phyloP scores from a whole-genome alignment of 2,797 vertebrate genomes.

The Myotis myotis region DNA sequence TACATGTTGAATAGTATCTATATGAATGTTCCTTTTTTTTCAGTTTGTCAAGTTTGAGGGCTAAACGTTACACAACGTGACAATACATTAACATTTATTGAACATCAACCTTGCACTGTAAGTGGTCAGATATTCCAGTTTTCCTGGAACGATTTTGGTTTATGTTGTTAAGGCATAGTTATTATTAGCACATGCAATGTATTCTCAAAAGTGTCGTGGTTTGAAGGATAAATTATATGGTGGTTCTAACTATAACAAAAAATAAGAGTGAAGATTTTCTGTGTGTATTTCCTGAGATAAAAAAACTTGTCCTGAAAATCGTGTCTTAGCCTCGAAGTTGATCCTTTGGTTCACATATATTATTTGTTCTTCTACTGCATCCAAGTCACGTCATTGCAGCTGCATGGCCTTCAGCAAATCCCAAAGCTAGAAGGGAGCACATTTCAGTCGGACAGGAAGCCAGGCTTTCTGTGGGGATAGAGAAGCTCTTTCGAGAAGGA shows the following conservation, averaged over 20 bases:
- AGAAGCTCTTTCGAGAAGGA: not conserved
- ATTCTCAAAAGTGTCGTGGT: not conserved
- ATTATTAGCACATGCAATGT: not conserved
- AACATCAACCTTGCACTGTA: not conserved
- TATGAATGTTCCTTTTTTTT: not conserved
- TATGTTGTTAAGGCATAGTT: not conserved
- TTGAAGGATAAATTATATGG: not conserved
- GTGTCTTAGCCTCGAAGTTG: not conserved
- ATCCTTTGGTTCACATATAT: not conserved
- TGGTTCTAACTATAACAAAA: constrained; percentile 3
- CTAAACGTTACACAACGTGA: not conserved
- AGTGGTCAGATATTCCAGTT: not conserved
- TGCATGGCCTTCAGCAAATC: not conserved
- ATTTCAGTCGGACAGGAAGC: not conserved
- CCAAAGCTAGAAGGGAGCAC: not conserved
- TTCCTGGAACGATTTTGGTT: not conserved
- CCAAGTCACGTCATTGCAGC: not conserved
- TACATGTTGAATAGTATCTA: not conserved
- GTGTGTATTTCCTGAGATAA: not conserved
- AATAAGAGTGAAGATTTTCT: not conserved
- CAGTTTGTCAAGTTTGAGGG: not conserved
- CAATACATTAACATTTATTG: not conserved
- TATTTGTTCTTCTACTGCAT: not conserved
- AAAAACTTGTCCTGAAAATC: not conserved
- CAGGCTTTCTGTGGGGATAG: not conserved